Percentiles rank a stretch among this genome's conserved stretches.
These are phyloP conservation scores for Plectropomus leopardus DNA, from an alignment of 2,113 vertebrate genomes.

Conservation along the genomic window DNA sequence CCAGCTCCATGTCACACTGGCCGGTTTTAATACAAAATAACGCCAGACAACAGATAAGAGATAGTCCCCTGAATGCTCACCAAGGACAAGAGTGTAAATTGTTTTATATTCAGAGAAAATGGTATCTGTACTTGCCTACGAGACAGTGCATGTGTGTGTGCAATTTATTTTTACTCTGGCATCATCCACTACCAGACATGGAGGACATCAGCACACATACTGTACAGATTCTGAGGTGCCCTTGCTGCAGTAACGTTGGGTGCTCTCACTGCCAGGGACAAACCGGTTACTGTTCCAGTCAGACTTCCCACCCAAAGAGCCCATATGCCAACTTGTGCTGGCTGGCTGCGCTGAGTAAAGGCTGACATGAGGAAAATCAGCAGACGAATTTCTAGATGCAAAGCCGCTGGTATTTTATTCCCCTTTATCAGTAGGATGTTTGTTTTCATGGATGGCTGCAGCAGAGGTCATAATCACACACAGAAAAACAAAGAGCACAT, in stretches of 20 bases:
- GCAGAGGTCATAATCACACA: constrained; percentile 52
- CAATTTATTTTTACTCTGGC: constrained; percentile 58
- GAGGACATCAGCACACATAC: constrained; percentile 45
- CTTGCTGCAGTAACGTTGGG: constrained; percentile 49
- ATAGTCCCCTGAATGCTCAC: constrained; percentile 43
- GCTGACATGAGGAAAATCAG: constrained; percentile 39
- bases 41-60: constrained; percentile 44
- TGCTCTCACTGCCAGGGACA: constrained; percentile 45
- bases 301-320: constrained; percentile 37
- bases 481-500: constrained; percentile 40
- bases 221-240: constrained; percentile 53
- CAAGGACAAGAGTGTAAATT: constrained; percentile 64
- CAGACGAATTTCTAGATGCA: constrained; percentile 45
- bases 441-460: constrained; percentile 45
- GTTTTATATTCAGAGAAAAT: constrained; percentile 61
- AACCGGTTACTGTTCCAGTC: constrained; percentile 44
- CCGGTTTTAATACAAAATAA: constrained; percentile 35
- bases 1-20: constrained; percentile 39
- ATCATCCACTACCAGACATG: constrained; percentile 50
- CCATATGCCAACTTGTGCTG: constrained; percentile 25
- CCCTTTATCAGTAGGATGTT: constrained; percentile 52
- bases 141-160: constrained; percentile 31
- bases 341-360: constrained; percentile 15
- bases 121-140: constrained; percentile 14
- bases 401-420: constrained; percentile 44